phyloP scores from a whole-genome alignment of 2,797 vertebrate species.

The Serranus cabrilla region DNA sequence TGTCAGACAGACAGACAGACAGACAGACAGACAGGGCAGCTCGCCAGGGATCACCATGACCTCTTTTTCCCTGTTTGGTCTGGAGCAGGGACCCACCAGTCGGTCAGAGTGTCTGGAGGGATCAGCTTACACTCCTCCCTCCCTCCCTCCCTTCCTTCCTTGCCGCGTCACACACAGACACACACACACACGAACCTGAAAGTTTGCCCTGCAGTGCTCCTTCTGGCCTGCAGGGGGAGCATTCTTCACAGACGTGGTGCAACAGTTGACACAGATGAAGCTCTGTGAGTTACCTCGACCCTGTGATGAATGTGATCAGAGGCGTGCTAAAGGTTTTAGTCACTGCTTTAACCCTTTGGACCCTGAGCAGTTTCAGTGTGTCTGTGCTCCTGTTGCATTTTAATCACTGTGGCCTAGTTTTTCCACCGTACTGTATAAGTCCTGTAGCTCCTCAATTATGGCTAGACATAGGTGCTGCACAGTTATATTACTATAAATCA shows the following conservation, averaged over 20 bases:
- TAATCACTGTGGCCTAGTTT: no score
- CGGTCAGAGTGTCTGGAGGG: slow-evolving; percentile 77
- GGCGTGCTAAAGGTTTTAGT: slow-evolving; percentile 7
- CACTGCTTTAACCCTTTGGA: background rate
- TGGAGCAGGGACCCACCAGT: slow-evolving; percentile 70
- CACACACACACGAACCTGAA: background rate
- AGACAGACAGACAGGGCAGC: slow-evolving; percentile 50
- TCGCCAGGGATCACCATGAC: slow-evolving; percentile 71
- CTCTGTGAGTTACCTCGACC: background rate
- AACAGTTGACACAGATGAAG: background rate
- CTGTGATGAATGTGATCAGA: background rate
- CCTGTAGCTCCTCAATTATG: no score
- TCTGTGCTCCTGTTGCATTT: no score
- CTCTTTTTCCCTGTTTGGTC: slow-evolving; percentile 83
- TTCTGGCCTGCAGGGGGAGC: slow-evolving; percentile 76
- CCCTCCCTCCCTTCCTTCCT: background rate
- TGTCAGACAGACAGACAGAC: slow-evolving; percentile 24
- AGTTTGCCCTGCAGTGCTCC: slow-evolving; percentile 32
- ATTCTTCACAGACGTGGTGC: background rate
- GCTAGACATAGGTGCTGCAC: no score
- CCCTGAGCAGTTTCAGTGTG: no score
- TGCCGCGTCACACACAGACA: background rate
- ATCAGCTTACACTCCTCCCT: slow-evolving; percentile 75
- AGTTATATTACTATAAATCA: no score
- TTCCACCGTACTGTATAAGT: no score